Evolutionary conservation across 2,113 vertebrate species (phyloP).

Genomic region (Lamprotornis superbus): DNA sequence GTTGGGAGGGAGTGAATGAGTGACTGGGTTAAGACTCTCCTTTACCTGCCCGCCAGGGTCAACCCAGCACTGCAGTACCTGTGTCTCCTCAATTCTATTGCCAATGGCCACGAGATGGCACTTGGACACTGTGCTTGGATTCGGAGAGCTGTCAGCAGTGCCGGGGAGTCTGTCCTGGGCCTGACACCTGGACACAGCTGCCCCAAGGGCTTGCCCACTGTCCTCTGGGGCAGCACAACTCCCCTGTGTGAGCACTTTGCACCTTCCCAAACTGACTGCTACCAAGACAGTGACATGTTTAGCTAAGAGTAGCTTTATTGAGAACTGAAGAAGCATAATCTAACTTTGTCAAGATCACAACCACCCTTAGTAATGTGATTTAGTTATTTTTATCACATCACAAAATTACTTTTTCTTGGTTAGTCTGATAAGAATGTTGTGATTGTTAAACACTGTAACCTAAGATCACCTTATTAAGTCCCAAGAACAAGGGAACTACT

Average conservation of each 20-base stretch:
- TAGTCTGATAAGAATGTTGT: not conserved
- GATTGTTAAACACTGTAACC: not conserved
- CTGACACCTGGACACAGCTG: not conserved
- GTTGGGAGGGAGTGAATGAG: fast-evolving
- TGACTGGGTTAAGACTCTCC: not conserved
- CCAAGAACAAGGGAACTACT: not conserved
- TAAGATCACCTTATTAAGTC: not conserved
- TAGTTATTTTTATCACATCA: not conserved
- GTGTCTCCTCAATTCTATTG: fast-evolving
- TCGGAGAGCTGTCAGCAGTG: not conserved
- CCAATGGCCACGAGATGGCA: constrained; percentile 63
- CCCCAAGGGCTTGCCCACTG: no score
- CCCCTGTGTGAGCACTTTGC: not conserved
- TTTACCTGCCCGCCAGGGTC: not conserved
- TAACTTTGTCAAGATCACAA: not conserved
- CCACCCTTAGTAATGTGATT: not conserved
- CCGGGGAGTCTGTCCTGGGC: not conserved
- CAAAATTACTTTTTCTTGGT: not conserved
- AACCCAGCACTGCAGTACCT: not conserved
- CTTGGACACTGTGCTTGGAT: not conserved
- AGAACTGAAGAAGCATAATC: not conserved
- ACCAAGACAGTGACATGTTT: fast-evolving
- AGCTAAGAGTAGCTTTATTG: not conserved
- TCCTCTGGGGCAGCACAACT: not conserved
- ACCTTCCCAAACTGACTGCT: not conserved